phyloP scores from a whole-genome alignment of 2,113 vertebrate genomes.

The Anas platyrhynchos region DNA sequence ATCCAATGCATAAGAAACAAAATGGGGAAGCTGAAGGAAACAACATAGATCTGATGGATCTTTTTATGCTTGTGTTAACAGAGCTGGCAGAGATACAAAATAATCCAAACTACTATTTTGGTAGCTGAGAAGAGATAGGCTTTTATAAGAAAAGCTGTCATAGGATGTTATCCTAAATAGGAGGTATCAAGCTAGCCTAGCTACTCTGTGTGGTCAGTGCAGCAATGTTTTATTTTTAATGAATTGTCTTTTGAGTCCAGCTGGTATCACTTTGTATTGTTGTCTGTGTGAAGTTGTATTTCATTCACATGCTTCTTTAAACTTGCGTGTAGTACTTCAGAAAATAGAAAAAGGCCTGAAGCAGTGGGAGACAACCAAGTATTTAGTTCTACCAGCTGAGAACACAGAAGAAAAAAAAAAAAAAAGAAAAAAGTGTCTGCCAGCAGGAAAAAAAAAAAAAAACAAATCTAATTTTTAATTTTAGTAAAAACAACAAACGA shows the following conservation, averaged over 20 bases:
- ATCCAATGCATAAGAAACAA: not conserved
- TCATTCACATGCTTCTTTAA: slow-evolving; percentile 11
- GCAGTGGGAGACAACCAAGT: not conserved
- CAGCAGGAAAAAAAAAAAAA: not conserved
- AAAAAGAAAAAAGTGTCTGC: not conserved
- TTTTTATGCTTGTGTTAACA: not conserved
- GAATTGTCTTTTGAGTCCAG: slow-evolving; percentile 6
- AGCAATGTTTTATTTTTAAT: not conserved
- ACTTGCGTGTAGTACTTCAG: slow-evolving; percentile 21
- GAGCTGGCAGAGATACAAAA: not conserved
- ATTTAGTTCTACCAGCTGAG: slow-evolving; percentile 23
- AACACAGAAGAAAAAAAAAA: not conserved
- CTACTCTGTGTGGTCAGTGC: slow-evolving; percentile 23
- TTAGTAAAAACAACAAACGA: not conserved
- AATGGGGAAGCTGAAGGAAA: not conserved
- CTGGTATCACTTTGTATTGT: slow-evolving; percentile 34
- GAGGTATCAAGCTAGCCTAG: not conserved
- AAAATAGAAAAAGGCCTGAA: not conserved
- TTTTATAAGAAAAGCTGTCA: not conserved
- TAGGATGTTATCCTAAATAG: not conserved
- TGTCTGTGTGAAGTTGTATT: not conserved
- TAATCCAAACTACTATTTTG: not conserved
- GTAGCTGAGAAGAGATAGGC: not conserved
- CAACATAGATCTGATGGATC: not conserved
- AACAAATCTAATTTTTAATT: not conserved